Evolutionary conservation across 2,113 vertebrate genomes (phyloP).

Genomic region (Malurus alboscapulatus): DNA sequence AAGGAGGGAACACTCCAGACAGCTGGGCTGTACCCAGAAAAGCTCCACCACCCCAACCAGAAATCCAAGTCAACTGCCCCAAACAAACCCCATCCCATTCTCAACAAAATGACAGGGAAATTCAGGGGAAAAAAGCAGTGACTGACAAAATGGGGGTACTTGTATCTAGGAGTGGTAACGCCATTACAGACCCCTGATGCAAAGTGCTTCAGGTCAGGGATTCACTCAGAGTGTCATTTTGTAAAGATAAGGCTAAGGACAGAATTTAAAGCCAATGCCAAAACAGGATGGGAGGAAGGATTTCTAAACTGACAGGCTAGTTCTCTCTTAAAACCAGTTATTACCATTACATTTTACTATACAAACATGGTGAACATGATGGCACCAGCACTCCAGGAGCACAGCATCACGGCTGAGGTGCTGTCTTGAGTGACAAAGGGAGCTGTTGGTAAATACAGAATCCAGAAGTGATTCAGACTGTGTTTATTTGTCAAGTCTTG

Average conservation of each 20-base stretch:
- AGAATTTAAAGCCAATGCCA: background rate
- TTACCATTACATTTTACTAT: background rate
- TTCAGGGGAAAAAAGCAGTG: background rate
- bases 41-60: background rate
- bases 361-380: background rate
- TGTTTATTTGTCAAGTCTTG: background rate
- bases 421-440: rapidly evolving
- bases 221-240: background rate
- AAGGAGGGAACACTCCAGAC: background rate
- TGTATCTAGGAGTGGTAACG: background rate
- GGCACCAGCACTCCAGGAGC: background rate
- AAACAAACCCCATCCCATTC: background rate
- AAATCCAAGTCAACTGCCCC: rapidly evolving
- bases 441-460: background rate
- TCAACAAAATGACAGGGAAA: background rate
- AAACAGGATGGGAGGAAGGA: background rate
- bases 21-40: background rate
- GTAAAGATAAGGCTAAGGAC: background rate
- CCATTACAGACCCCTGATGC: background rate
- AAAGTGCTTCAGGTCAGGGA: background rate
- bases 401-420: background rate
- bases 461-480: background rate
- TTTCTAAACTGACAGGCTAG: background rate
- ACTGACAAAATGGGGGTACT: background rate
- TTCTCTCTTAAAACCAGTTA: background rate